phyloP scores from a whole-genome alignment of 2,797 vertebrate genomes.

The Megaceryle alcyon region DNA sequence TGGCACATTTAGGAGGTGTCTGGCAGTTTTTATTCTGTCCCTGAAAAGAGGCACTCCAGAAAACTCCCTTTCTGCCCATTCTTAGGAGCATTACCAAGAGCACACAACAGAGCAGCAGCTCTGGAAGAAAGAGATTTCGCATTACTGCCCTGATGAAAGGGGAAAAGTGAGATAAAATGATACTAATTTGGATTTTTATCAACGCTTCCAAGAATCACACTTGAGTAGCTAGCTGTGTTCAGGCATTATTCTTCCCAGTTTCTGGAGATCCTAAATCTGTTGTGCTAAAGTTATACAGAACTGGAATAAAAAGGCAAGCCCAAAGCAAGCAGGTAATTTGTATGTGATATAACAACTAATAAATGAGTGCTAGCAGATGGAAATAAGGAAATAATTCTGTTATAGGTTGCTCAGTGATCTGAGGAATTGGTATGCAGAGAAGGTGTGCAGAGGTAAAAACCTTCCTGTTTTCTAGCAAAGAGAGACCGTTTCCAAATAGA shows the following conservation, averaged over 20 bases:
- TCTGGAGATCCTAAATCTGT: background rate
- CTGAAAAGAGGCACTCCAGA: background rate
- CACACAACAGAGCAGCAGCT: background rate
- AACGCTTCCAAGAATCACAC: background rate
- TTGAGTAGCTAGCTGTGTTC: background rate
- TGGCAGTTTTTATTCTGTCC: background rate
- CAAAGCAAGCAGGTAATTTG: background rate
- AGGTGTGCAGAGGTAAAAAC: background rate
- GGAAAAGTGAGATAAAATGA: background rate
- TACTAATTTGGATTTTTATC: background rate
- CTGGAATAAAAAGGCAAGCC: background rate
- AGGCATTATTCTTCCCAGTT: background rate
- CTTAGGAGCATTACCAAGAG: background rate
- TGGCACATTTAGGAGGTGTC: background rate
- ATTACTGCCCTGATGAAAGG: background rate
- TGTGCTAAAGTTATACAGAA: background rate
- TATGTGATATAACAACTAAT: background rate
- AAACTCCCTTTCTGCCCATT: background rate
- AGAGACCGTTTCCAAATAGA: background rate
- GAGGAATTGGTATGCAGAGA: background rate
- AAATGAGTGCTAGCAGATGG: background rate
- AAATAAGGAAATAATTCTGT: background rate
- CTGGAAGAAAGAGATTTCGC: background rate
- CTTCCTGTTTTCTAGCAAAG: background rate
- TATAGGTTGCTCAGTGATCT: background rate